A percentile compares a stretch with the other conserved stretches of the same genome.
phyloP scores from a whole-genome alignment of 2,113 vertebrate species.

The Toxotes jaculatrix region DNA sequence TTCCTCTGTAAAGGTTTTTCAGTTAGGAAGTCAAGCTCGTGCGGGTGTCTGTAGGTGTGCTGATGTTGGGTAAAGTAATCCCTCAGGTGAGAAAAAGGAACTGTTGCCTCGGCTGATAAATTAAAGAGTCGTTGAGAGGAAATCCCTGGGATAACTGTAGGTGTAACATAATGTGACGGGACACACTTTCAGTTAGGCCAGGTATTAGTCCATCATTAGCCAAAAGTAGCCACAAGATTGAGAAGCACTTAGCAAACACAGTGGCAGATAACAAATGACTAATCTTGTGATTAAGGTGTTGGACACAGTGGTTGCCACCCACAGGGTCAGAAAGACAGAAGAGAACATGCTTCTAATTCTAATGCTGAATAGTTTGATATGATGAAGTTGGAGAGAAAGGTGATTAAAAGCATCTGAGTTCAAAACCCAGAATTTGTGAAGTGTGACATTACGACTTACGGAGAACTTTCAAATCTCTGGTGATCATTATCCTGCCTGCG shows the following conservation, averaged over 20 bases:
- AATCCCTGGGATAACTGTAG: constrained; percentile 72
- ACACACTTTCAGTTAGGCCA: constrained; percentile 67
- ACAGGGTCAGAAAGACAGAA: constrained; percentile 19
- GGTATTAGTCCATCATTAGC: constrained; percentile 61
- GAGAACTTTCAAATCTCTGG: neutral
- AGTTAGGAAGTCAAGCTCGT: constrained; percentile 31
- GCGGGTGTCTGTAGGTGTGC: constrained; percentile 39
- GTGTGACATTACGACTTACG: neutral
- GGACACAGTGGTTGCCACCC: constrained; percentile 57
- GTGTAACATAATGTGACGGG: constrained; percentile 52
- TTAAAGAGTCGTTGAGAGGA: constrained; percentile 68
- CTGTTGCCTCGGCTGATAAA: constrained; percentile 52
- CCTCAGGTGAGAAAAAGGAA: constrained; percentile 63
- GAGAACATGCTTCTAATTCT: constrained; percentile 1
- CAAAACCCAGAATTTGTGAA: neutral
- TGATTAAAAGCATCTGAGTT: neutral
- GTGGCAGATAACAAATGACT: constrained; percentile 53
- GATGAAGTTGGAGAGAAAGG: neutral
- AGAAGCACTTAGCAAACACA: constrained; percentile 59
- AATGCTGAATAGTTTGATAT: neutral
- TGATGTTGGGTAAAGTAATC: constrained; percentile 58
- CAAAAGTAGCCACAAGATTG: constrained; percentile 42
- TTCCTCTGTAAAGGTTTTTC: constrained; percentile 32
- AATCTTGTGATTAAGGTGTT: constrained; percentile 58
- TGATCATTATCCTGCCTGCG: neutral